A percentile compares a stretch with the other conserved stretches of the same genome.
phyloP scores from a whole-genome alignment of 1,140 invertebrate genomes.

The Araneus ventricosus region DNA sequence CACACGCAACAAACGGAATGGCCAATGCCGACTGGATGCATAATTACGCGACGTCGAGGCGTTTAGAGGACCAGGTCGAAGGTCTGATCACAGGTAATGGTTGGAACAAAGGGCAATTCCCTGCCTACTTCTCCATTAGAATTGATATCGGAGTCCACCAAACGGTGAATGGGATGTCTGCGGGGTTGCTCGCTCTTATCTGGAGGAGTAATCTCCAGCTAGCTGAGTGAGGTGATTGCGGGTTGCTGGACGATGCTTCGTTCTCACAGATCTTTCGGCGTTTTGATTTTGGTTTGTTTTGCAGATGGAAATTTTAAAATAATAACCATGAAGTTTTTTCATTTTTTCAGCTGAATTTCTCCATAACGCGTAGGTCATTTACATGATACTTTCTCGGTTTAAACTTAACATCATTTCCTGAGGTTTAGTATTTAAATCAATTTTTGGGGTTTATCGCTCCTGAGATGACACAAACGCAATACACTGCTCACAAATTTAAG shows the following conservation, averaged over 20 bases:
- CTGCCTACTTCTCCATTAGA: background rate
- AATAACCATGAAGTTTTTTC: no score
- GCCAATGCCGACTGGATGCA: background rate
- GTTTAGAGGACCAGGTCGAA: background rate
- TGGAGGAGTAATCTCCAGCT: background rate
- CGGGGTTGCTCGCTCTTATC: background rate
- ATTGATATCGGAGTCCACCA: background rate
- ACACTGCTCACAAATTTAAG: no score
- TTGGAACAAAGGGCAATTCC: conserved; percentile 10
- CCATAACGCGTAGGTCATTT: no score
- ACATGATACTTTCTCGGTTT: no score
- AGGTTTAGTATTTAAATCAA: no score
- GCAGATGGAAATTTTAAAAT: no score
- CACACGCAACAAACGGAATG: background rate
- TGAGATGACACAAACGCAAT: no score
- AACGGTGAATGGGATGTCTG: background rate
- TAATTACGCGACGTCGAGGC: background rate
- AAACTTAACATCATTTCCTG: no score
- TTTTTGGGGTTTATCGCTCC: no score
- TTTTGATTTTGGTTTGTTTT: background rate
- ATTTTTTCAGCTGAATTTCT: no score
- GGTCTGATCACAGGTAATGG: background rate
- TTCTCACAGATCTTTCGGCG: background rate
- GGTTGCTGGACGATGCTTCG: background rate
- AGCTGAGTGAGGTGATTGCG: background rate